Evolutionary conservation across 2,888 invertebrate genomes (phyloP).

Genomic region (Gymnoscelis rufifasciata): DNA sequence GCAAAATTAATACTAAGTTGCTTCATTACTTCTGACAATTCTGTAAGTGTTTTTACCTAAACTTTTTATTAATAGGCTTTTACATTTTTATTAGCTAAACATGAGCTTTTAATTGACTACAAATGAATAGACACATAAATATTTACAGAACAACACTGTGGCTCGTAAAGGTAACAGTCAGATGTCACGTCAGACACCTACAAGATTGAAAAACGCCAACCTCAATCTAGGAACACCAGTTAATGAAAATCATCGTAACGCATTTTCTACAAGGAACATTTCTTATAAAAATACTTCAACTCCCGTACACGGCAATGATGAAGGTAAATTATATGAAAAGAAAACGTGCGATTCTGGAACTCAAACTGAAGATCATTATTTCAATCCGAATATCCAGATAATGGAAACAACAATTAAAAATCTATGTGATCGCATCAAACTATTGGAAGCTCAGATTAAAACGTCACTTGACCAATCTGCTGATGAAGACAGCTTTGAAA

Average conservation of each 20-base stretch:
- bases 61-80: too few relatives aligned
- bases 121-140: not conserved
- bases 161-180: constrained; percentile 4
- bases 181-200: constrained; percentile 2
- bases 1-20: constrained; percentile 36
- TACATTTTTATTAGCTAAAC: too few relatives aligned
- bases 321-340: constrained; percentile 6
- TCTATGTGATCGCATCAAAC: constrained; percentile 34
- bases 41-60: constrained; percentile 22
- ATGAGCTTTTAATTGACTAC: too few relatives aligned
- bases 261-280: not conserved
- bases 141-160: constrained; percentile 13
- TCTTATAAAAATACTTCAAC: not conserved
- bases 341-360: constrained; percentile 34
- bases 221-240: not conserved
- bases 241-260: not conserved
- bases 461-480: constrained; percentile 9
- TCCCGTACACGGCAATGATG: constrained; percentile 2
- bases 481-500: constrained; percentile 14
- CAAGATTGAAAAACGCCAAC: constrained; percentile 1
- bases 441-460: constrained; percentile 36
- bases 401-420: constrained; percentile 40
- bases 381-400: constrained; percentile 33
- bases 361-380: constrained; percentile 39
- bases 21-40: constrained; percentile 30